These are phyloP conservation scores for Sinodicranocentrus sp. DNA, from an alignment of 2,888 invertebrate genomes.

Conservation along the genomic window DNA sequence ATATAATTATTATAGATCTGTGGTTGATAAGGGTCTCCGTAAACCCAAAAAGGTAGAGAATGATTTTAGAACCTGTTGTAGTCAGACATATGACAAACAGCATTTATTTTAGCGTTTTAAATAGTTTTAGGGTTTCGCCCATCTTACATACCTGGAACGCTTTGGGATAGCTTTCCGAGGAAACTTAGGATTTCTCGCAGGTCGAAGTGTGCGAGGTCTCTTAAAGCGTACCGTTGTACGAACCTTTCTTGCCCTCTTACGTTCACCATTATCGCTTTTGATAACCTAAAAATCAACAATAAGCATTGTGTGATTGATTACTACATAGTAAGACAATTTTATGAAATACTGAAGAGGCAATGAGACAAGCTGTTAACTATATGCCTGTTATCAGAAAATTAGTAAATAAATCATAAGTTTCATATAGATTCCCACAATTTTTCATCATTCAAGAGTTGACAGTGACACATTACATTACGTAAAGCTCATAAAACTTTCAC, in stretches of 20 bases:
- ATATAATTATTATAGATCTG: too few species aligned
- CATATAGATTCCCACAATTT: slow-evolving; percentile 82
- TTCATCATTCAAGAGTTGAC: slow-evolving; percentile 78
- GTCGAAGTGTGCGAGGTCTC: slow-evolving; percentile 94
- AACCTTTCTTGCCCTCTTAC: slow-evolving; percentile 87
- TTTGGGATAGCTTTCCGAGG: slow-evolving; percentile 96
- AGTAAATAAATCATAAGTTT: slow-evolving; percentile 15
- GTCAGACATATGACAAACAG: too few species aligned
- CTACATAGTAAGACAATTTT: neutral
- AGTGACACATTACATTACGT: neutral
- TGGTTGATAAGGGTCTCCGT: too few species aligned
- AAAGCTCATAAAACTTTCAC: slow-evolving; percentile 79
- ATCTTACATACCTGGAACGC: slow-evolving; percentile 93
- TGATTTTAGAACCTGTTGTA: too few species aligned
- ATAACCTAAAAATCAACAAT: slow-evolving; percentile 90
- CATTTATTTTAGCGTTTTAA: too few species aligned
- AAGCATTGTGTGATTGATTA: too few species aligned
- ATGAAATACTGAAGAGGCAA: neutral
- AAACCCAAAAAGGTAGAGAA: too few species aligned
- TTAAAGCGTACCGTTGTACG: slow-evolving; percentile 97
- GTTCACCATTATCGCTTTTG: slow-evolving; percentile 93
- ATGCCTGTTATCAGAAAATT: slow-evolving; percentile 73
- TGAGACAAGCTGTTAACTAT: slow-evolving; percentile 54
- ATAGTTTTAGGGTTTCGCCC: too few species aligned
- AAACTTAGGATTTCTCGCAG: slow-evolving; percentile 95